Evolutionary conservation across 2,888 invertebrate species (phyloP), one percentile per base, ranked within the genome.

Genomic region (Uropetala carovei): DNA sequence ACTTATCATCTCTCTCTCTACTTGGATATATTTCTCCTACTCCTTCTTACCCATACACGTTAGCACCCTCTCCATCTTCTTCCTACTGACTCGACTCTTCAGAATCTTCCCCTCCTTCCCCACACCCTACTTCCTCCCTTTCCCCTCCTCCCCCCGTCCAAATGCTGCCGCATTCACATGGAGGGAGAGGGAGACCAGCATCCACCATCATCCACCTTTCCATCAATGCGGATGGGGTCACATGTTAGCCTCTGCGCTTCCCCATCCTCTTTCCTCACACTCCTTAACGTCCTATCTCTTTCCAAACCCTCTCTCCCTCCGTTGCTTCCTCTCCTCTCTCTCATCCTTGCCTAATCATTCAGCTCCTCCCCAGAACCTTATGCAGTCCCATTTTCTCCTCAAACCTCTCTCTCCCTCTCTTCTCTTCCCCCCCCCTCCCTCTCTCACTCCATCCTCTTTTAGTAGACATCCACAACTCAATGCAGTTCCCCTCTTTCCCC

Each of bases 191-290:
- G n/a, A 58, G 85, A 30, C 60, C 56, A 84, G 56, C 60, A 86
- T 18, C 60, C 86, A 86, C 9, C 57, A 43, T 3, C 82, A 27
- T 16, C 82, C 18, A n/a, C 57, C 83, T n/a, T 16, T 27, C 59
- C 86, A 86, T 86, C 86, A 60, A 22, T 59, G 27, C 86, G 60
- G 86, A 86, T 57, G 86, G 86, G 86, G 86, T 86, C 86, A 86
- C 86, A 60, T 86, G 59, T 57, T n/a, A 83, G 16, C 82, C 82
- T 82, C 58, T 58, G n/a, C 57, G 57, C 85, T 58, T 27, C 85
- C 58, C 13, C n/a, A 27, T 22, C 58, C 30, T 68, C 68, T 68
- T 68, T 68, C 22, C 68, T 22, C 68, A 68, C n/a, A 22, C n/a
- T 22, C 22, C 68, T n/a, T 64, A 14, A 64, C 7, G 64, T n/a